A percentile compares a stretch with the other conserved stretches of the same genome.
Conservation (phyloP, 1,140 invertebrate species). For the Apis laboriosa region DNA sequence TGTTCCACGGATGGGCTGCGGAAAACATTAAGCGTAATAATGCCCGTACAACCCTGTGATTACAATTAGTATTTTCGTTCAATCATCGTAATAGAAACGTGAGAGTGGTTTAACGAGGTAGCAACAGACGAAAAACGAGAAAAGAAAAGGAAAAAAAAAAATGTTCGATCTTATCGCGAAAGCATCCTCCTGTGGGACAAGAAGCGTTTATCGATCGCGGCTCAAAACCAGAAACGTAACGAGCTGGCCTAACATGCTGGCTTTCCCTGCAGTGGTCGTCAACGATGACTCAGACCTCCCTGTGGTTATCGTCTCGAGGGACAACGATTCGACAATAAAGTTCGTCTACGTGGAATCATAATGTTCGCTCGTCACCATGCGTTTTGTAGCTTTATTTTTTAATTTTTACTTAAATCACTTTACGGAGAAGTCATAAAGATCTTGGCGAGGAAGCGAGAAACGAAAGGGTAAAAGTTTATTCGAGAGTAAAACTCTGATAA, state of each 20-base stretch:
- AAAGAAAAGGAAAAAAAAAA: neutral
- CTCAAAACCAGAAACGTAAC: conserved; percentile 52
- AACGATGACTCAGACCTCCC: conserved; percentile 51
- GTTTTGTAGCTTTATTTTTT: neutral
- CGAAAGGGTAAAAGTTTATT: too few species aligned
- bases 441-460: too few species aligned
- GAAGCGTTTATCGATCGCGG: conserved; percentile 50
- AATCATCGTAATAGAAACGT: neutral
- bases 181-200: neutral
- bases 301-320: conserved; percentile 43
- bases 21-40: neutral
- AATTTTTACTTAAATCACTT: neutral
- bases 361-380: neutral
- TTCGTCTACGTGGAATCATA: neutral
- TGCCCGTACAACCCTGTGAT: neutral
- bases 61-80: conserved; percentile 14
- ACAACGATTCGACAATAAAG: conserved; percentile 44
- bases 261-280: conserved; percentile 40
- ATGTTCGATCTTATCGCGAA: conserved; percentile 43
- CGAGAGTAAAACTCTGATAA: too few species aligned
- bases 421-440: too few species aligned
- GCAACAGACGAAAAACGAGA: too few species aligned
- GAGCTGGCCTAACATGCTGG: conserved; percentile 32
- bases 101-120: neutral
- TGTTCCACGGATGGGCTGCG: neutral